Percentiles rank a stretch among this genome's conserved stretches.
These are phyloP conservation scores for Bilobella aurantiaca DNA, from an alignment of 1,140 invertebrate species.

Conservation along the genomic window DNA sequence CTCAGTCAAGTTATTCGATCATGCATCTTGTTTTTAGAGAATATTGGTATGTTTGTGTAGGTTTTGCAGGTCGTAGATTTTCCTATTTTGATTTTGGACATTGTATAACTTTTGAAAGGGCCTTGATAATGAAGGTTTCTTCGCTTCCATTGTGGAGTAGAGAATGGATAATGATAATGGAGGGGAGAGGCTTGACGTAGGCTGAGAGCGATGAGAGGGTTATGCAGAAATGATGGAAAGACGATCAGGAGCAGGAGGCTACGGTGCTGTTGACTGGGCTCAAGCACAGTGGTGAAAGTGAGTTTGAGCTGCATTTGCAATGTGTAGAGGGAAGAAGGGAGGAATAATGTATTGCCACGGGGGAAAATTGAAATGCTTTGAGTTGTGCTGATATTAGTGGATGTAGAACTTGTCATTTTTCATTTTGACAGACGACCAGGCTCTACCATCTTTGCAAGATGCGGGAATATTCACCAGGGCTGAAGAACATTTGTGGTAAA, in stretches of 20 bases:
- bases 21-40: no score
- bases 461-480: no score
- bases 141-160: no score
- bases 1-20: no score
- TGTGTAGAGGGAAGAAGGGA: background rate
- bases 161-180: background rate
- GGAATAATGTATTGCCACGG: slow-evolving; percentile 25
- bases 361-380: slow-evolving; percentile 31
- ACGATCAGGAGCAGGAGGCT: background rate
- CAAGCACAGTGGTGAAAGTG: slow-evolving; percentile 4
- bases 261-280: background rate
- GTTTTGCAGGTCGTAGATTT: no score
- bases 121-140: no score
- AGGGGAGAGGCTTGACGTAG: background rate
- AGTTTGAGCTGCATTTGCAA: slow-evolving; percentile 21
- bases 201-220: background rate
- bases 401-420: slow-evolving; percentile 31
- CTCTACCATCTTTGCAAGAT: no score
- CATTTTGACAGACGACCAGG: slow-evolving; percentile 27
- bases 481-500: no score
- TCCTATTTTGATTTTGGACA: no score
- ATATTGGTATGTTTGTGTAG: no score
- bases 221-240: background rate
- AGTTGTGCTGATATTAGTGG: slow-evolving; percentile 29
- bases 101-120: no score